phyloP scores from a whole-genome alignment of 2,888 invertebrate species.

The Thymelicus acteon region DNA sequence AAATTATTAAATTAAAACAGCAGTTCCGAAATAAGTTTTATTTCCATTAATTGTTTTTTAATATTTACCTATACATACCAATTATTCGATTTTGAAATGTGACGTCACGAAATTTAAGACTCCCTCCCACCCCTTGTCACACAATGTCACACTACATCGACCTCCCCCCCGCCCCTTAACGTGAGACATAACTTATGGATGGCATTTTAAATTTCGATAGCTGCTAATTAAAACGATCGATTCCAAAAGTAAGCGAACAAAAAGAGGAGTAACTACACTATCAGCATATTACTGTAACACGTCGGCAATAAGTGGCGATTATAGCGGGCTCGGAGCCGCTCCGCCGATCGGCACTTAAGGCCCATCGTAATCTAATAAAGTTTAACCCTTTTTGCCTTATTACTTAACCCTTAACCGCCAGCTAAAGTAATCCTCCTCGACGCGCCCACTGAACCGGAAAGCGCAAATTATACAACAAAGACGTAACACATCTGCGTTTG shows the following conservation, averaged over 20 bases:
- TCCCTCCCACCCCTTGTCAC: too few relatives aligned
- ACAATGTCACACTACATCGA: too few relatives aligned
- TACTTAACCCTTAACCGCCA: slow-evolving; percentile 42
- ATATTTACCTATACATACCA: too few relatives aligned
- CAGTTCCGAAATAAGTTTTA: too few relatives aligned
- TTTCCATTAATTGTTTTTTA: too few relatives aligned
- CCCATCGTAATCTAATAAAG: slow-evolving; percentile 56
- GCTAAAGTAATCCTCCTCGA: slow-evolving; percentile 68
- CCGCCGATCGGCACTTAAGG: slow-evolving; percentile 27
- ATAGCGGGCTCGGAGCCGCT: not conserved
- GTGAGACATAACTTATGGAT: too few relatives aligned
- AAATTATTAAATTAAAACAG: too few relatives aligned
- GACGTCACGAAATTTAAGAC: too few relatives aligned
- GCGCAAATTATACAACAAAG: slow-evolving; percentile 83
- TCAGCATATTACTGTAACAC: slow-evolving; percentile 25
- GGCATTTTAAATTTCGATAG: too few relatives aligned
- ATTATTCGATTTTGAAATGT: too few relatives aligned
- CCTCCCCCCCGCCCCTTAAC: too few relatives aligned
- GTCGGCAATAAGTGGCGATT: slow-evolving; percentile 13
- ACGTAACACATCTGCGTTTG: slow-evolving; percentile 78
- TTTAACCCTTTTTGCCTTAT: slow-evolving; percentile 55
- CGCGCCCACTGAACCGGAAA: slow-evolving; percentile 80
- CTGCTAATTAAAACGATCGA: slow-evolving; percentile 3
- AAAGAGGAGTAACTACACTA: not conserved
- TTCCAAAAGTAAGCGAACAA: not conserved